These are phyloP conservation scores for Paramormyrops hopkinsi DNA, from an alignment of 2,797 vertebrate genomes.

Conservation along the genomic window DNA sequence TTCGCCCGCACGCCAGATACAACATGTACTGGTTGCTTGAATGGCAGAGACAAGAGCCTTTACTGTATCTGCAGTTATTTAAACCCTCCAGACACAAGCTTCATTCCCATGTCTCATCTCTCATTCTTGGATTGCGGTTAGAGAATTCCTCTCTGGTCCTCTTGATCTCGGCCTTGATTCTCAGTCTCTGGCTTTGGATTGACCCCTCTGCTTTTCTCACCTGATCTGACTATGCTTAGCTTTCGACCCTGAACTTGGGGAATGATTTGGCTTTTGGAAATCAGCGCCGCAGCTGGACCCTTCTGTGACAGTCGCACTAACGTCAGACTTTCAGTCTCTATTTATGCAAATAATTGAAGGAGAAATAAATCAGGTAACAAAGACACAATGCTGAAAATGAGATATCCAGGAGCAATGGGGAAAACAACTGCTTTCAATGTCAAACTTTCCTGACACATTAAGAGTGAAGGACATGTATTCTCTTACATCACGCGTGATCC, in stretches of 20 bases:
- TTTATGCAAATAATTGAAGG: not conserved
- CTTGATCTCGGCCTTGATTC: not conserved
- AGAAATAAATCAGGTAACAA: not conserved
- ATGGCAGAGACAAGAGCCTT: not conserved
- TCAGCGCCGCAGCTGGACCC: not conserved
- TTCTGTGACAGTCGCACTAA: not conserved
- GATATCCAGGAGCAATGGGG: not conserved
- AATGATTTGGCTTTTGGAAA: not conserved
- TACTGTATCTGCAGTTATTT: not conserved
- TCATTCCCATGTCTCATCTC: not conserved
- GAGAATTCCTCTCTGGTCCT: not conserved
- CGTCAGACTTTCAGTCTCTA: not conserved
- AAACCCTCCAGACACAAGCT: not conserved
- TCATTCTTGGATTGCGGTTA: not conserved
- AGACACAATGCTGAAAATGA: not conserved
- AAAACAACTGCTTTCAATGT: not conserved
- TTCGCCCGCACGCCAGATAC: too few relatives aligned
- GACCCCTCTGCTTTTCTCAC: not conserved
- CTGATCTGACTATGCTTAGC: not conserved
- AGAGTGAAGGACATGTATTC: slow-evolving; percentile 30
- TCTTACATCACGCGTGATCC: not conserved
- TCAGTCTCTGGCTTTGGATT: not conserved
- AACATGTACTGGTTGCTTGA: not conserved
- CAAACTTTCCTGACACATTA: slow-evolving; percentile 28
- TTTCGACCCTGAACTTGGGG: not conserved